phyloP scores from a whole-genome alignment of 2,797 vertebrate genomes.

The Trichosurus vulpecula region DNA sequence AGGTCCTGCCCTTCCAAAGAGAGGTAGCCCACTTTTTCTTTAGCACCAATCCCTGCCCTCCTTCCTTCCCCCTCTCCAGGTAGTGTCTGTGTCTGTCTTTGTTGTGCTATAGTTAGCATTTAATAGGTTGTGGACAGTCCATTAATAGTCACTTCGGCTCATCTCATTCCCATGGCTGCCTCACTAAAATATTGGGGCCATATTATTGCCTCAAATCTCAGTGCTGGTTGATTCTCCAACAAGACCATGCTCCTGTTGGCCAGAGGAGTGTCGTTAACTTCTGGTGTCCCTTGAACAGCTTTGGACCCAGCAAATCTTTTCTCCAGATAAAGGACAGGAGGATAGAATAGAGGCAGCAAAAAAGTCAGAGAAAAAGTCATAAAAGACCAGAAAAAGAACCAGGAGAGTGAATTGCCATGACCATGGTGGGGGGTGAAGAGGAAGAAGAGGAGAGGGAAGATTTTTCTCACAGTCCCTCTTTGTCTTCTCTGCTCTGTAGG shows the following conservation, averaged over 20 bases:
- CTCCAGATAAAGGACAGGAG: neutral
- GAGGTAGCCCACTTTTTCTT: neutral
- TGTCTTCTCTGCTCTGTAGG: neutral
- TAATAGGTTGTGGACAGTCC: neutral
- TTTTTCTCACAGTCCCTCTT: neutral
- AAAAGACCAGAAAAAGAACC: neutral
- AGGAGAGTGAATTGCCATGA: neutral
- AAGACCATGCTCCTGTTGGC: slow-evolving; percentile 26
- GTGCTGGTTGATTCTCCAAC: slow-evolving; percentile 21
- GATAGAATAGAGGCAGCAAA: neutral
- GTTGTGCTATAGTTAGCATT: neutral
- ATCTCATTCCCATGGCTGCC: neutral
- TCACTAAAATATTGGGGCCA: slow-evolving; percentile 71
- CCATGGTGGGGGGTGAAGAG: no score
- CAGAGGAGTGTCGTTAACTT: neutral
- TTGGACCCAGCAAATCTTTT: neutral
- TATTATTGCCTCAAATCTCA: slow-evolving; percentile 56
- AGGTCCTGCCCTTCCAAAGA: neutral
- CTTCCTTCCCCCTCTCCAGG: neutral
- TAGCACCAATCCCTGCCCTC: neutral
- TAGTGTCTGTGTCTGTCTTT: neutral
- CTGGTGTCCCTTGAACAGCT: neutral
- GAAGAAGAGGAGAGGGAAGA: neutral
- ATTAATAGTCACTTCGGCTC: neutral
- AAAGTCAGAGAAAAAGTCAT: neutral